These are phyloP conservation scores for Scolopax mira DNA, from an alignment of 2,113 vertebrate genomes.

Conservation along the genomic window DNA sequence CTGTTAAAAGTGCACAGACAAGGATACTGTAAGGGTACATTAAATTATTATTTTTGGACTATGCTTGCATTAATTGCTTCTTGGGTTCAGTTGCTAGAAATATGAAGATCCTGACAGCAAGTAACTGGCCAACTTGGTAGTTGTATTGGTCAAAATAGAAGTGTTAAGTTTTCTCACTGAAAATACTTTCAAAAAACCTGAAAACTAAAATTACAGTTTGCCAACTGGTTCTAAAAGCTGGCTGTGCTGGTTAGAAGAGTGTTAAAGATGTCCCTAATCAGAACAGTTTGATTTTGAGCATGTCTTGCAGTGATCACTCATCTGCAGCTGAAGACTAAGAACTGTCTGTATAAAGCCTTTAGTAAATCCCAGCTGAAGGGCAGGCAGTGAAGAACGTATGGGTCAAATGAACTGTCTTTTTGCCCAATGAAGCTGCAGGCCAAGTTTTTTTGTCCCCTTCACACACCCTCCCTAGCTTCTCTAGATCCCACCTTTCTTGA, in stretches of 20 bases:
- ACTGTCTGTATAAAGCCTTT: not conserved
- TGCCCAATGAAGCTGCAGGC: not conserved
- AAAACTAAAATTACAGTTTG: not conserved
- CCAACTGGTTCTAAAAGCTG: not conserved
- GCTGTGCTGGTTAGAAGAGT: not conserved
- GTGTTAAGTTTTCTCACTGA: not conserved
- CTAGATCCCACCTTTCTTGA: not conserved
- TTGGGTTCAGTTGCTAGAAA: not conserved
- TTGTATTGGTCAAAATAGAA: not conserved
- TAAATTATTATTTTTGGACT: not conserved
- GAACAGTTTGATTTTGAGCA: not conserved
- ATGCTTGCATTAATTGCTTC: not conserved
- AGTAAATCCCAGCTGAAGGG: not conserved
- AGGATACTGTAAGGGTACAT: too few species aligned
- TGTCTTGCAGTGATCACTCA: not conserved
- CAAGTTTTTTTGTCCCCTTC: not conserved
- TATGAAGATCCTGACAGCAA: not conserved
- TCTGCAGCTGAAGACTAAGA: not conserved
- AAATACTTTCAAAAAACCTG: not conserved
- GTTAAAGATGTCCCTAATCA: not conserved
- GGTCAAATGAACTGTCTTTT: not conserved
- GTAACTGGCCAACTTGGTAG: not conserved
- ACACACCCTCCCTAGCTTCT: not conserved
- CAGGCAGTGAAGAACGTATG: fast-evolving
- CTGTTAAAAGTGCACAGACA: too few species aligned